Percentiles rank a stretch among this genome's conserved stretches.
phyloP scores from a whole-genome alignment of 2,888 invertebrate genomes.

The Drosophila falleni region DNA sequence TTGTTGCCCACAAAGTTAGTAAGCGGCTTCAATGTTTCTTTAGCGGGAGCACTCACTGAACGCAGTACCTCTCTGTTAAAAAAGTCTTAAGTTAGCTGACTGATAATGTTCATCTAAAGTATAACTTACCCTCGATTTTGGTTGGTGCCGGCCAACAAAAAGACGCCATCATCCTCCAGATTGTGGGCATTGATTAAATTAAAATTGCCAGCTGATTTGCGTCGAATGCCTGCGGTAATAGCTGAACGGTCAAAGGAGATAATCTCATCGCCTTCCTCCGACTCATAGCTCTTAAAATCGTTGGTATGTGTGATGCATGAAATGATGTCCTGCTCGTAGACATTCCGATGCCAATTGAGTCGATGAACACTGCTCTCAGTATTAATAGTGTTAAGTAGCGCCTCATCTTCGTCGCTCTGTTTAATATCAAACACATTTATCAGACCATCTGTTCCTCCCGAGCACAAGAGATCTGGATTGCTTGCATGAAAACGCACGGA shows the following conservation, averaged over 20 bases:
- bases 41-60: conserved; percentile 86
- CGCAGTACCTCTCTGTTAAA: conserved; percentile 85
- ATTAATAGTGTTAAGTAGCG: conserved; percentile 91
- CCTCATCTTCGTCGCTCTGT: conserved; percentile 91
- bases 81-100: too few species aligned
- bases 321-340: conserved; percentile 86
- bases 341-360: conserved; percentile 86
- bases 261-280: conserved; percentile 88
- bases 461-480: conserved; percentile 89
- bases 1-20: conserved; percentile 88
- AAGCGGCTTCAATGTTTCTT: conserved; percentile 86
- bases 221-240: conserved; percentile 87
- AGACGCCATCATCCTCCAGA: conserved; percentile 85
- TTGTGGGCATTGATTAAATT: conserved; percentile 89
- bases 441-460: conserved; percentile 93
- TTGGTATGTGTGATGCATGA: conserved; percentile 91
- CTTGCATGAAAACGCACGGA: conserved; percentile 90
- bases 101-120: too few species aligned
- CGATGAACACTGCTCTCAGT: conserved; percentile 91
- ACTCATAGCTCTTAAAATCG: conserved; percentile 90
- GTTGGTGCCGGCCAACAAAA: conserved; percentile 89
- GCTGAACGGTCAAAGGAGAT: conserved; percentile 87
- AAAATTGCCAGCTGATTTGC: conserved; percentile 87
- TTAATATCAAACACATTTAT: conserved; percentile 93
- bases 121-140: conserved; percentile 87